Conservation (phyloP, 1,140 invertebrate species). For the Eupeodes corollae region DNA sequence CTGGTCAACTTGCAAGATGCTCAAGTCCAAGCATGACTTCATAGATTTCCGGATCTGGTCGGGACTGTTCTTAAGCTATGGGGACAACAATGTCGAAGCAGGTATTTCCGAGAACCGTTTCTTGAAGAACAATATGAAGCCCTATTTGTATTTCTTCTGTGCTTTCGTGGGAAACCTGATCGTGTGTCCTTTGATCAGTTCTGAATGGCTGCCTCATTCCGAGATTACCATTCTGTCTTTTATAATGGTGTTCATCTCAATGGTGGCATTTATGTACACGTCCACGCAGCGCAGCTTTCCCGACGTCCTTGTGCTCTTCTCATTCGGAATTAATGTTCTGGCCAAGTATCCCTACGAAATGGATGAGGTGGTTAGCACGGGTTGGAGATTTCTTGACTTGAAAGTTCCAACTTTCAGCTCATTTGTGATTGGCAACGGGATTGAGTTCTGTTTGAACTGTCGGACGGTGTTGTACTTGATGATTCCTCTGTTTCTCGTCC, state of each 20-base stretch:
- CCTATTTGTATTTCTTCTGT: constrained; percentile 67
- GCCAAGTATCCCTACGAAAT: constrained; percentile 76
- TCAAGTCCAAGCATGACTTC: constrained; percentile 60
- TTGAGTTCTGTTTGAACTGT: constrained; percentile 75
- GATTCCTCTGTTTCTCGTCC: constrained; percentile 59
- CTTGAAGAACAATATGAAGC: constrained; percentile 67
- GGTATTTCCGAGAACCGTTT: constrained; percentile 70
- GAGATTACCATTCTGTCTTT: constrained; percentile 67
- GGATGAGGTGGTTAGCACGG: constrained; percentile 63
- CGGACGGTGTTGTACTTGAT: constrained; percentile 63
- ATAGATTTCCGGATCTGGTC: constrained; percentile 68
- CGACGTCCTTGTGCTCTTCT: constrained; percentile 60
- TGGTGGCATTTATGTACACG: constrained; percentile 56
- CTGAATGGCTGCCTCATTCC: constrained; percentile 67
- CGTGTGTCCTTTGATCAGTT: constrained; percentile 62
- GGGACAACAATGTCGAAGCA: constrained; percentile 54
- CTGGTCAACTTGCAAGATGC: constrained; percentile 66
- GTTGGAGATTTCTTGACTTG: constrained; percentile 67
- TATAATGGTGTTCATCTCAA: constrained; percentile 57
- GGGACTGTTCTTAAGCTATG: constrained; percentile 61
- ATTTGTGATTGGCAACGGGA: constrained; percentile 65
- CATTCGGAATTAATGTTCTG: constrained; percentile 67
- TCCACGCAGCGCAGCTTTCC: constrained; percentile 43
- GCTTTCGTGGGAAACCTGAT: constrained; percentile 61
- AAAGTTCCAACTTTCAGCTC: constrained; percentile 69